These are phyloP conservation scores for Aurelia coerulea DNA, from an alignment of 30 jellyfish, hydroid and myxozoan species.

Conservation along the genomic window DNA sequence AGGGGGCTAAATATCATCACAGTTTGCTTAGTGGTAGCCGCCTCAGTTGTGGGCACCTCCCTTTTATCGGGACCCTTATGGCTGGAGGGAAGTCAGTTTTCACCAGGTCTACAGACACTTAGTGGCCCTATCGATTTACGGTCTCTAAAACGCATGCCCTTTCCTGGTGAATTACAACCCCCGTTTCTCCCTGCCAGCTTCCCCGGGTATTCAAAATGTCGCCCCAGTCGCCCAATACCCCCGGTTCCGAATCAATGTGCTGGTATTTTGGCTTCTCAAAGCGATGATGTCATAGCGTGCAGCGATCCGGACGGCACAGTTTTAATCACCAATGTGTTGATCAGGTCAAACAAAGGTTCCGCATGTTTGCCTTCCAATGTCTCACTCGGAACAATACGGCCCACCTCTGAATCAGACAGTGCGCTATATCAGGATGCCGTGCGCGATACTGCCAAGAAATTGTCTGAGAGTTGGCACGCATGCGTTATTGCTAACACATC, in stretches of 20 bases:
- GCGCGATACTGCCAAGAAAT: background rate
- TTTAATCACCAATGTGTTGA: background rate
- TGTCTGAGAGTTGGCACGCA: background rate
- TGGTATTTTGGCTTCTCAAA: background rate
- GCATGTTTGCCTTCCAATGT: background rate
- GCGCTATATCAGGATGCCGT: background rate
- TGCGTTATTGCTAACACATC: too few relatives aligned
- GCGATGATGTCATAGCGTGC: background rate
- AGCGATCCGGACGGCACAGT: background rate
- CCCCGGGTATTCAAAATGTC: conserved; percentile 6
- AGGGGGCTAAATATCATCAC: background rate
- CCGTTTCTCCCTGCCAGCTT: background rate
- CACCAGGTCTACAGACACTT: conserved; percentile 8
- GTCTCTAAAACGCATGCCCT: conserved; percentile 6
- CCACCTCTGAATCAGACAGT: background rate
- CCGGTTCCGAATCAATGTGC: background rate
- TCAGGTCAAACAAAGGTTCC: background rate
- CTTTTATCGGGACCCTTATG: too few relatives aligned
- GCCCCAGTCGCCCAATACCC: conserved; percentile 48
- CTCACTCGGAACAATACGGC: background rate
- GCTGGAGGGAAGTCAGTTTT: conserved; percentile 28
- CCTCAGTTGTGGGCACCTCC: too few relatives aligned
- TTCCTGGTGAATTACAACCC: conserved; percentile 1
- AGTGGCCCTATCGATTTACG: conserved; percentile 26
- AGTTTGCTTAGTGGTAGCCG: too few relatives aligned